Evolutionary conservation across 1,140 invertebrate genomes (phyloP), one percentile per base, ranked within the genome.

Genomic region (Philotrypesis tridentata): DNA sequence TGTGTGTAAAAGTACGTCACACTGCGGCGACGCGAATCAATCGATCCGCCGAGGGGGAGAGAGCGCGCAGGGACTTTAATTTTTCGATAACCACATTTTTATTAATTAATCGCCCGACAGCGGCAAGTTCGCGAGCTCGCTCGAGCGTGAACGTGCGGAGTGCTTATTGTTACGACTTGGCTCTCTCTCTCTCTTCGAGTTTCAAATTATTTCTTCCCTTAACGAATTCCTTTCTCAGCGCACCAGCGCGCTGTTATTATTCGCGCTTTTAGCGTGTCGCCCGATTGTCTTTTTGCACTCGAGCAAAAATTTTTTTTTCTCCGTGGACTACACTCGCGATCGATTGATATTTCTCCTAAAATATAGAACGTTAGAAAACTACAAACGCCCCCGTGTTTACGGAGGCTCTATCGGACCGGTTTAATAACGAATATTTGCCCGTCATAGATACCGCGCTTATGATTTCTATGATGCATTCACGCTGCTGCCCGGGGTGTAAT

Each of bases 11-110:
- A 43, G n/a, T 8, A n/a, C n/a, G 60, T 21, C n/a, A 11, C 17
- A 25, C 5, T 37, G n/a, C 23, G 21, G 23, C 61, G n/a, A 17
- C 6, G 61, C 21, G 21, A 63, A 63, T 63, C 61, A 63, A 63
- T 65, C 61, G 25, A 65, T 65, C n/a, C 61, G 23, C 25, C 6
- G 23, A 43, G 11, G 60, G n/a, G 43, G n/a, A n/a, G n/a, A n/a
- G n/a, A n/a, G n/a, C n/a, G n/a, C n/a, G n/a, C n/a, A n/a, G n/a
- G n/a, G 71, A 48, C 61, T 67, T 74, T 80, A 48, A 80, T 70
- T 76, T 82, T 76, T 82, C 73, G 73, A 76, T 71, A 82, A 82
- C 43, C 65, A 1, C 63, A 37, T 70, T 61, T 71, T 76, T 76
- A 82, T 82, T 82, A 82, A 76, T 82, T 71, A 61, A 60, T 81